Percentiles rank a stretch among this genome's conserved stretches.
phyloP scores from a whole-genome alignment of 2,888 invertebrate species.

The Ichneumoninae sp. region DNA sequence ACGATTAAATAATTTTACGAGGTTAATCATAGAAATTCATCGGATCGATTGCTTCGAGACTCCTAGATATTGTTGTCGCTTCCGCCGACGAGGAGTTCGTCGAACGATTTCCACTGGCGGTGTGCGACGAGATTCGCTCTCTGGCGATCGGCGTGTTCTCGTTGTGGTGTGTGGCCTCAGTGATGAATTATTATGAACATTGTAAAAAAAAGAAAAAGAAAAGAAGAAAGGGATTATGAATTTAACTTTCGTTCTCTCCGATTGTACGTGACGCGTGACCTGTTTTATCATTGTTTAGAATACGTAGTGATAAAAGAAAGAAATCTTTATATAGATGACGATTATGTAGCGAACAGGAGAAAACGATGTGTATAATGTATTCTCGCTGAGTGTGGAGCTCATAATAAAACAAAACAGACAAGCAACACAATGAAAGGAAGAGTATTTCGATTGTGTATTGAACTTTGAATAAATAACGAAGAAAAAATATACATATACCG shows the following conservation, averaged over 20 bases:
- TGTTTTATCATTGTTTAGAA: conserved; percentile 63
- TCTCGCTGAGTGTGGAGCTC: conserved; percentile 55
- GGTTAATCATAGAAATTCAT: neutral
- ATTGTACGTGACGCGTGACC: conserved; percentile 46
- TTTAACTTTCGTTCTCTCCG: neutral
- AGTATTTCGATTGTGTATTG: neutral
- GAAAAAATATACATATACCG: conserved; percentile 7
- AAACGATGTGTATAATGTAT: conserved; percentile 57
- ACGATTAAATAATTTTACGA: conserved; percentile 15
- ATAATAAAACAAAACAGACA: conserved; percentile 10
- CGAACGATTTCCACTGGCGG: conserved; percentile 46
- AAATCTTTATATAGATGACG: conserved; percentile 58
- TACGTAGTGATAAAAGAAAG: conserved; percentile 33
- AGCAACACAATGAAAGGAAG: neutral
- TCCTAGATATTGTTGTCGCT: neutral
- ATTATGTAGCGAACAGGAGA: conserved; percentile 56
- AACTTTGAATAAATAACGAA: conserved; percentile 22
- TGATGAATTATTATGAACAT: conserved; percentile 20
- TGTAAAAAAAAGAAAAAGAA: conserved; percentile 38
- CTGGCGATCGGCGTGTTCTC: conserved; percentile 12
- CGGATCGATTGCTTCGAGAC: conserved; percentile 6
- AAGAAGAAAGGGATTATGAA: neutral
- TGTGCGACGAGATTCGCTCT: conserved; percentile 46
- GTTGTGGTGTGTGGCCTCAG: conserved; percentile 1
- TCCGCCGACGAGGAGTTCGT: conserved; percentile 31